Percentiles rank a stretch among this genome's conserved stretches.
phyloP scores from a whole-genome alignment of 2,797 vertebrate genomes.

The Mergus octosetaceus region DNA sequence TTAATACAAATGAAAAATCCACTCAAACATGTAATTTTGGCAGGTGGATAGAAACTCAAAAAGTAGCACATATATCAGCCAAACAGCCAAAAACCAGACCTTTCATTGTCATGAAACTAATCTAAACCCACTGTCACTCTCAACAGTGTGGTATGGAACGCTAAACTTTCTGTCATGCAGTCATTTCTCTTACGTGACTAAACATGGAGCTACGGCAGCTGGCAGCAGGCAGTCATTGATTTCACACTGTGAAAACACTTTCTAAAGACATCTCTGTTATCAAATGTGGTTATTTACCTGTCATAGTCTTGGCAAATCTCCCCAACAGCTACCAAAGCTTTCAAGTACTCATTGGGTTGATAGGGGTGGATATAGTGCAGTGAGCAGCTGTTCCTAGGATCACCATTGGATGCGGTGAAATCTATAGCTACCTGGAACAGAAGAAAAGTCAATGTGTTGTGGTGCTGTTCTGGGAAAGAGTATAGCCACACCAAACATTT shows the following conservation, averaged over 20 bases:
- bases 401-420: conserved; percentile 97
- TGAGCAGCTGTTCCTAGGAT: conserved; percentile 98
- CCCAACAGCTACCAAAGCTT: conserved; percentile 95
- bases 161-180: background rate
- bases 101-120: background rate
- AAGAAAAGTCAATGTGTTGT: background rate
- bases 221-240: conserved; percentile 7
- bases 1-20: background rate
- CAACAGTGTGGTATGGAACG: background rate
- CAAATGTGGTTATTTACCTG: conserved; percentile 81
- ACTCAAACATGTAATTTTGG: background rate
- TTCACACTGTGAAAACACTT: conserved; percentile 15
- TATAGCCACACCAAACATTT: rapidly evolving
- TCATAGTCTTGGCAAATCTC: conserved; percentile 99
- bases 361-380: conserved; percentile 99
- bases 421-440: conserved; percentile 94
- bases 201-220: background rate
- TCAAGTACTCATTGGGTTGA: conserved; percentile 98
- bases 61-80: background rate
- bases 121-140: background rate
- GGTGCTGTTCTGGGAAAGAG: background rate
- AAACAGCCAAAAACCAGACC: background rate
- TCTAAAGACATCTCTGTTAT: conserved; percentile 24
- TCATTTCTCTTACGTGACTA: background rate
- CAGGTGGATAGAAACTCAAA: background rate